Percentiles rank a stretch among this genome's conserved stretches.
Evolutionary conservation across 2,888 invertebrate species (phyloP).

Genomic region (Troilus luridus): DNA sequence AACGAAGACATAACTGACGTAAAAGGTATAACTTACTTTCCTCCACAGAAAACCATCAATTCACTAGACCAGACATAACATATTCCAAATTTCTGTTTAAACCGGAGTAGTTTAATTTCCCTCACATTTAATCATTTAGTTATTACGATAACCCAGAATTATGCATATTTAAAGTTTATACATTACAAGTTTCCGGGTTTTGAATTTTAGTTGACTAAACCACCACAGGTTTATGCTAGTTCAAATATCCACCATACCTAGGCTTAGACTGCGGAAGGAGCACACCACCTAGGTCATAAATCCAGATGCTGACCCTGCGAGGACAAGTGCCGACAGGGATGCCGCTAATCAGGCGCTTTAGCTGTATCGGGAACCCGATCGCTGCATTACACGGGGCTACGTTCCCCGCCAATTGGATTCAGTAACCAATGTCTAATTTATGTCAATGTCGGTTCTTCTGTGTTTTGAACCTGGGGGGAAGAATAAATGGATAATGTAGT

Average conservation of each 20-base stretch:
- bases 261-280: background rate
- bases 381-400: background rate
- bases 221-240: background rate
- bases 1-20: no score
- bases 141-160: no score
- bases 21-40: no score
- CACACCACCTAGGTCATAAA: background rate
- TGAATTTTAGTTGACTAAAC: background rate
- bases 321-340: background rate
- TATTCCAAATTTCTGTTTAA: no score
- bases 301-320: background rate
- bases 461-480: background rate
- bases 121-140: no score
- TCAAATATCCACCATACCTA: background rate
- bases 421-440: background rate
- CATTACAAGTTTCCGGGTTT: background rate
- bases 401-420: background rate
- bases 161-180: no score
- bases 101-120: no score
- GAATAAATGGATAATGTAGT: background rate
- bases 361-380: conserved; percentile 7
- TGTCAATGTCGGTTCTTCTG: background rate
- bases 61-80: no score
- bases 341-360: conserved; percentile 22
- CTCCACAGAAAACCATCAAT: no score